Evolutionary conservation across 2,888 invertebrate species (phyloP).

Genomic region (Caenorhabditis zanzibari): DNA sequence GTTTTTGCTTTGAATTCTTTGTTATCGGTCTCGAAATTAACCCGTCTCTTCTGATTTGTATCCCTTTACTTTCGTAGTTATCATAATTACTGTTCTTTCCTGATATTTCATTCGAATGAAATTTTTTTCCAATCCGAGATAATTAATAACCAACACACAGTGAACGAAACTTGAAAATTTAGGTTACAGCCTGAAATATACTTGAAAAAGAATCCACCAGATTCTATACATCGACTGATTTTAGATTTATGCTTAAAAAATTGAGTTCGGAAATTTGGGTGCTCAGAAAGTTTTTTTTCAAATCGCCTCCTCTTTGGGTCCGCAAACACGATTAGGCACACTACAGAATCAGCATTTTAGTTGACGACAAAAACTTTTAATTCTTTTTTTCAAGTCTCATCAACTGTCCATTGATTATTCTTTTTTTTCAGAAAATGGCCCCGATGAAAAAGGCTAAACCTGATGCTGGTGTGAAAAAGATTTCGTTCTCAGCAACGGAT

Average conservation of each 20-base stretch:
- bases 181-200: no score
- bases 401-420: neutral
- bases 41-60: slow-evolving; percentile 16
- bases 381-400: neutral
- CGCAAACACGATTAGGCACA: neutral
- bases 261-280: no score
- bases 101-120: slow-evolving; percentile 27
- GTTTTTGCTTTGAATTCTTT: slow-evolving; percentile 54
- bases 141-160: neutral
- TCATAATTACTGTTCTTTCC: slow-evolving; percentile 21
- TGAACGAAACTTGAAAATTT: neutral
- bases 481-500: slow-evolving; percentile 37
- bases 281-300: neutral
- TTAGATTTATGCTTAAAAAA: no score
- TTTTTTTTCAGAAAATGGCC: slow-evolving; percentile 30
- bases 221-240: no score
- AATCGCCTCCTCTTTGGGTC: neutral
- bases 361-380: slow-evolving; percentile 1
- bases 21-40: slow-evolving; percentile 52
- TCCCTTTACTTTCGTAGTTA: slow-evolving; percentile 15
- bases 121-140: slow-evolving; percentile 2
- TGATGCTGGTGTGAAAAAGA: slow-evolving; percentile 36
- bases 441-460: slow-evolving; percentile 40
- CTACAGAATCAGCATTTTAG: slow-evolving; percentile 17
- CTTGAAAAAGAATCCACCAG: no score